Evolutionary conservation across 2,797 vertebrate species (phyloP), one percentile per base, ranked within the genome.

Genomic region (Acrocephalus scirpaceus): DNA sequence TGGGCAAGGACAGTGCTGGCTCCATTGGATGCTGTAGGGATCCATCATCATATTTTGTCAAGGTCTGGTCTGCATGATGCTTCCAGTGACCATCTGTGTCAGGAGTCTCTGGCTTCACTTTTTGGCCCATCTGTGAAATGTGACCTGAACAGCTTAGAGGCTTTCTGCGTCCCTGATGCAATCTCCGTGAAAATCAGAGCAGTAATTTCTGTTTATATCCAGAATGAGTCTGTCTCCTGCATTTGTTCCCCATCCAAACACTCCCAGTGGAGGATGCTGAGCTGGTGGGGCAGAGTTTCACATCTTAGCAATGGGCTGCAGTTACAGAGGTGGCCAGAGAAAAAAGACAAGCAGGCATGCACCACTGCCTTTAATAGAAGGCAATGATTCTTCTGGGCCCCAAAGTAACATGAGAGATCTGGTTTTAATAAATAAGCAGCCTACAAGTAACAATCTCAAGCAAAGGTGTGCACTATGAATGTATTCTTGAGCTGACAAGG

Each of bases 351-450:
- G 80, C 7, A 13, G 88, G 94, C 96, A 97, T 1, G 86, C 96
- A 17, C 86, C 88, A 44, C 92, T 97, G 97, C 95, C 87, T 97
- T 97, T 97, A 97, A 97, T 98, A 95, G 95, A 97, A 93, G 81
- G 83, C 93, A 96, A 88, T 97, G 97, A 97, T 97, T 97, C 92
- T 97, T 96, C 69, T 76, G 73, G 96, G 93, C 96, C 96, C 83
- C 51, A 47, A 90, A 97, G 96, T 93, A 97, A 97, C 96, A 95
- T 0, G 3, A 93, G 92, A 96, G 93, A 95, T 95, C 86, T 96
- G 91, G 88, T 97, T 97, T 97, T 97, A 97, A 97, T 97, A 97
- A 97, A 98, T 97, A 97, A 97, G 93, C 96, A 95, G 91, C 86
- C 93, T 92, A 95, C 88, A 77, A 94, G 92, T 95, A 95, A 96